phyloP scores from a whole-genome alignment of 1,140 invertebrate species.

The Diorhabda carinulata region DNA sequence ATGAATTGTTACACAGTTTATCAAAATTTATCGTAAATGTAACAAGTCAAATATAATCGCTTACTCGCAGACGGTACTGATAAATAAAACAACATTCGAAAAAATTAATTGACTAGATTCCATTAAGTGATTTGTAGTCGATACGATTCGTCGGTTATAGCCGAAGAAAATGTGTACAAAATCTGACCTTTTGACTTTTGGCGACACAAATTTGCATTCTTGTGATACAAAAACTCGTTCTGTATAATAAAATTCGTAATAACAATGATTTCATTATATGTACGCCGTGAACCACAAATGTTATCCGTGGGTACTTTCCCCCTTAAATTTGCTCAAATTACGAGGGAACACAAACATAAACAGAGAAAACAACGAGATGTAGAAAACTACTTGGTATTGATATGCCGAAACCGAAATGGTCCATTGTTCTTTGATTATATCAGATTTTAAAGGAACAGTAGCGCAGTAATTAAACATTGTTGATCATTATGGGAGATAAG shows the following conservation, averaged over 20 bases:
- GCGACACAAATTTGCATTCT: constrained; percentile 2
- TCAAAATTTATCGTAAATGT: too few species aligned
- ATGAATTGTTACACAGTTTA: too few species aligned
- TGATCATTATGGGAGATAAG: too few species aligned
- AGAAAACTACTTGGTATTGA: background rate
- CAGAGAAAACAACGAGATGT: constrained; percentile 1
- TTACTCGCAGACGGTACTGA: background rate
- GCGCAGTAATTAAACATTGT: constrained; percentile 16
- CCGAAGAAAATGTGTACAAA: background rate
- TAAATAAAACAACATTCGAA: background rate
- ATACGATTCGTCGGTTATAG: background rate
- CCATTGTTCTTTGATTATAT: constrained; percentile 2
- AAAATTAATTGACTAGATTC: background rate
- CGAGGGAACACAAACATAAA: background rate
- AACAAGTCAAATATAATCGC: too few species aligned
- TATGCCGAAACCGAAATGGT: background rate
- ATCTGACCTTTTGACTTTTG: background rate
- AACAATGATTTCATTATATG: constrained; percentile 3
- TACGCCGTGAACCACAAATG: background rate
- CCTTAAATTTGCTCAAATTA: constrained; percentile 3
- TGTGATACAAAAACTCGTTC: background rate
- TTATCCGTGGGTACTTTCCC: background rate
- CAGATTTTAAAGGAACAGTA: background rate
- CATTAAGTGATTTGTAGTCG: background rate
- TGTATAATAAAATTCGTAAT: background rate